phyloP scores from a whole-genome alignment of 1,140 invertebrate species.

The Drosophila gunungcola region DNA sequence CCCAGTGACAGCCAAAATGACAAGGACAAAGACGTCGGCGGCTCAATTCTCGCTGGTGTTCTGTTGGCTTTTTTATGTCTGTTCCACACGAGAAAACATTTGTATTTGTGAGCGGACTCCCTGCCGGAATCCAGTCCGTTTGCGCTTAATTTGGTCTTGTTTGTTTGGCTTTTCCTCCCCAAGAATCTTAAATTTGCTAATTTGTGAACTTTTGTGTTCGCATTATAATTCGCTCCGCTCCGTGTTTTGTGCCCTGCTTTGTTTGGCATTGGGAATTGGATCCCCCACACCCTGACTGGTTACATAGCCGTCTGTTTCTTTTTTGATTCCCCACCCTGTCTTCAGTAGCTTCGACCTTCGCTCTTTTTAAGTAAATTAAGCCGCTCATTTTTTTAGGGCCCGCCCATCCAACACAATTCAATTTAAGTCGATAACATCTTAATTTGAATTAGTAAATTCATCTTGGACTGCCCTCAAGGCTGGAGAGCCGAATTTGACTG shows the following conservation, averaged over 20 bases:
- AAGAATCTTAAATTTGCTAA: constrained; percentile 80
- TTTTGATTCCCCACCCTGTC: not conserved
- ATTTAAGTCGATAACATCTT: constrained; percentile 80
- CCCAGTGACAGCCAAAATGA: constrained; percentile 50
- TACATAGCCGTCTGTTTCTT: constrained; percentile 19
- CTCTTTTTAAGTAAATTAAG: constrained; percentile 67
- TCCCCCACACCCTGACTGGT: constrained; percentile 1
- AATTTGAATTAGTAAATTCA: constrained; percentile 80
- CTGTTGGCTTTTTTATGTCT: constrained; percentile 45
- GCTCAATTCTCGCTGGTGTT: constrained; percentile 43
- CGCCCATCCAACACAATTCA: constrained; percentile 50
- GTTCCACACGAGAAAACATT: constrained; percentile 72
- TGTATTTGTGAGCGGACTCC: constrained; percentile 58
- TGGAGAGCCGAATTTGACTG: constrained; percentile 26
- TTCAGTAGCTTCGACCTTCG: not conserved
- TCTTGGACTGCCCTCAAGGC: constrained; percentile 49
- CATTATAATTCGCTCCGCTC: constrained; percentile 68
- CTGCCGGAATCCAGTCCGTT: constrained; percentile 38
- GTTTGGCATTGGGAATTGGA: constrained; percentile 59
- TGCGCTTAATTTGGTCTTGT: constrained; percentile 49
- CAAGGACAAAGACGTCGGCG: constrained; percentile 33
- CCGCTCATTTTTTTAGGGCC: constrained; percentile 56
- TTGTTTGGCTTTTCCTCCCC: constrained; percentile 47
- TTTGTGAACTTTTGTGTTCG: constrained; percentile 80
- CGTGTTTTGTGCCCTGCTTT: constrained; percentile 19